Evolutionary conservation across 1,140 invertebrate species (phyloP).

Genomic region (Procambarus virginalis): DNA sequence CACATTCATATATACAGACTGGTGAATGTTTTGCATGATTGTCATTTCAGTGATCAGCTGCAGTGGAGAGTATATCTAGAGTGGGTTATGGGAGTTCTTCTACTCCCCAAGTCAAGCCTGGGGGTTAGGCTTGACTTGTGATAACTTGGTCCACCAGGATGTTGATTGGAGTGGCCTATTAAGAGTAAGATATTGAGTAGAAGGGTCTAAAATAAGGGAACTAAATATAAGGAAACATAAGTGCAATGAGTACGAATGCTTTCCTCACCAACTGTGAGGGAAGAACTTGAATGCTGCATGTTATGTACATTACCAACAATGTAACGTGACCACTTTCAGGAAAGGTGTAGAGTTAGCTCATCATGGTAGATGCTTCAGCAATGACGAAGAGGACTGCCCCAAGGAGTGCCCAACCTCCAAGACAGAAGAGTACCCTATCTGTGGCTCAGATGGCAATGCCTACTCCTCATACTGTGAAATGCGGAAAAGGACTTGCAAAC

Average conservation of each 20-base stretch:
- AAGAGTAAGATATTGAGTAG: background rate
- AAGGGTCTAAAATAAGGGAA: background rate
- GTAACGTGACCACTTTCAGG: constrained; percentile 74
- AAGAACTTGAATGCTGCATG: too few relatives aligned
- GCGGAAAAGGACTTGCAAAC: constrained; percentile 86
- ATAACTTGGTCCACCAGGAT: too few relatives aligned
- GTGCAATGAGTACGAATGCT: background rate
- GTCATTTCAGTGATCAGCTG: background rate
- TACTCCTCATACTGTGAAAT: constrained; percentile 93
- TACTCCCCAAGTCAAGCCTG: too few relatives aligned
- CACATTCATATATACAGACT: too few relatives aligned
- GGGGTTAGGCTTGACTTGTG: too few relatives aligned
- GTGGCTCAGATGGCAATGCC: constrained; percentile 92
- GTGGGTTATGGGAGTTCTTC: too few relatives aligned
- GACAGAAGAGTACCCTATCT: constrained; percentile 81
- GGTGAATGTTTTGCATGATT: too few relatives aligned
- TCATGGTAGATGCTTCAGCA: constrained; percentile 86
- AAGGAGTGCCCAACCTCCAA: constrained; percentile 80
- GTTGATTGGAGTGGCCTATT: too few relatives aligned
- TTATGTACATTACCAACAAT: too few relatives aligned
- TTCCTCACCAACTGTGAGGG: too few relatives aligned
- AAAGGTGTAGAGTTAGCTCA: constrained; percentile 90
- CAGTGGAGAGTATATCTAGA: background rate
- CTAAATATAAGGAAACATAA: background rate
- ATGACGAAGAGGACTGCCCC: constrained; percentile 81